These are phyloP conservation scores for Axis porcinus DNA, from an alignment of 2,113 vertebrate genomes.

Conservation along the genomic window DNA sequence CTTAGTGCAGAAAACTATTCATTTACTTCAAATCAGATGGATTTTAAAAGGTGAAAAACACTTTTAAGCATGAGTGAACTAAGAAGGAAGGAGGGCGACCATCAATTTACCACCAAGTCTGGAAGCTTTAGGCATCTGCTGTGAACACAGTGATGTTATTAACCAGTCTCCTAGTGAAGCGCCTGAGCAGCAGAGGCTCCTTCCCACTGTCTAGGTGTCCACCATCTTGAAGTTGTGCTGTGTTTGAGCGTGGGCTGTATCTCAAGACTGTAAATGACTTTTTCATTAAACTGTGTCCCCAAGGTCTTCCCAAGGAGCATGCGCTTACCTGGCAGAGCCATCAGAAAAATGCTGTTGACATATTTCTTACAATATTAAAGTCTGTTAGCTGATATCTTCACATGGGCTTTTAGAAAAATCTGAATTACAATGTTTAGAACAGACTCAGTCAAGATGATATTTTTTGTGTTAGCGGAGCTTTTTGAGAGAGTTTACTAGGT, in stretches of 20 bases:
- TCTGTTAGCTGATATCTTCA: background rate
- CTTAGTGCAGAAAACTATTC: conserved; percentile 60
- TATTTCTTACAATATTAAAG: background rate
- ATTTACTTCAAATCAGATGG: conserved; percentile 63
- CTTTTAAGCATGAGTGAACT: conserved; percentile 52
- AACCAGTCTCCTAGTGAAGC: background rate
- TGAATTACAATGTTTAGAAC: background rate
- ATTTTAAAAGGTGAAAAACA: conserved; percentile 58
- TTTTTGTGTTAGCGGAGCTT: conserved; percentile 19
- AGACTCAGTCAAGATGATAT: background rate
- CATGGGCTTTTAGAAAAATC: background rate
- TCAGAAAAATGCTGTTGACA: background rate
- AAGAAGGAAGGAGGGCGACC: background rate
- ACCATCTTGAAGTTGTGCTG: background rate
- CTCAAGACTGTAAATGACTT: background rate
- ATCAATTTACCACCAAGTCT: conserved; percentile 37
- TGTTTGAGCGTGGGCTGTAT: background rate
- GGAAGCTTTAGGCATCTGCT: conserved; percentile 13
- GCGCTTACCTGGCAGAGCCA: background rate
- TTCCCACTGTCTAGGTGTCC: background rate
- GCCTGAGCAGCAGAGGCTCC: background rate
- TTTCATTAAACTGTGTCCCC: background rate
- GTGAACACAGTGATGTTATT: background rate
- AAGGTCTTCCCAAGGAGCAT: background rate
- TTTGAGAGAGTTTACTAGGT: background rate